A percentile compares a stretch with the other conserved stretches of the same genome.
These are phyloP conservation scores for Australoheros facetus DNA, from an alignment of 2,797 vertebrate species.

Conservation along the genomic window DNA sequence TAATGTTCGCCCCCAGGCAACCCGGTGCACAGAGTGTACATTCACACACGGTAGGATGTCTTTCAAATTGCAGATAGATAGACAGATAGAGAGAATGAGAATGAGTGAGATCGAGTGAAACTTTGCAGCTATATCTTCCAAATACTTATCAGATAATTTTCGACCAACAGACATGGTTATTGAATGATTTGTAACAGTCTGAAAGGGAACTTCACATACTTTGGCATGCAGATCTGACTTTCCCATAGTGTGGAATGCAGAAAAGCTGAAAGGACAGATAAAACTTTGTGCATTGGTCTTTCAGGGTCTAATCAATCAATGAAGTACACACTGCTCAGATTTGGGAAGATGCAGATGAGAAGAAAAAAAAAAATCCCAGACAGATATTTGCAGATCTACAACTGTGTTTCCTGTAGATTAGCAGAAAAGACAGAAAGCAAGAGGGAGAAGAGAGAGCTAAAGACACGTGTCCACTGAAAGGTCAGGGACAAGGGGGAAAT, in stretches of 20 bases:
- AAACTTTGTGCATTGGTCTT: constrained; percentile 51
- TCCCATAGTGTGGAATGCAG: constrained; percentile 72
- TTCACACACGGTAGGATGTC: constrained; percentile 57
- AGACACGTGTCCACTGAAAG: constrained; percentile 67
- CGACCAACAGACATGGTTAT: constrained; percentile 64
- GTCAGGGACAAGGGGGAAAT: constrained; percentile 66
- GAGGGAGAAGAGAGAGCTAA: constrained; percentile 32
- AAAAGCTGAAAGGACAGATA: constrained; percentile 54
- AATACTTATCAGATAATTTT: constrained; percentile 67
- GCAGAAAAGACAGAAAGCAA: constrained; percentile 29
- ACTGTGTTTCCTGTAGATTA: constrained; percentile 27
- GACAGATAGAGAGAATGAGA: constrained; percentile 21
- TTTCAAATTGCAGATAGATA: constrained; percentile 34
- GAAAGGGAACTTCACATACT: constrained; percentile 56
- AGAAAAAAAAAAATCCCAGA: constrained; percentile 23
- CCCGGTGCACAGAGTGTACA: constrained; percentile 54
- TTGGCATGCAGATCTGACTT: constrained; percentile 59
- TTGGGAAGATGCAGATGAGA: constrained; percentile 29
- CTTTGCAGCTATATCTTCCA: constrained; percentile 45
- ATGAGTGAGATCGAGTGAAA: constrained; percentile 16
- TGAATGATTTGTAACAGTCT: constrained; percentile 70
- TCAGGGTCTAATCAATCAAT: constrained; percentile 65
- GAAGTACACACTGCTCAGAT: constrained; percentile 44
- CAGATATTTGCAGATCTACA: constrained; percentile 14
- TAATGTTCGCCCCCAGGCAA: constrained; percentile 70